Evolutionary conservation across 2,797 vertebrate genomes (phyloP), one percentile per base, ranked within the genome.

Genomic region (Cryptoprocta ferox): DNA sequence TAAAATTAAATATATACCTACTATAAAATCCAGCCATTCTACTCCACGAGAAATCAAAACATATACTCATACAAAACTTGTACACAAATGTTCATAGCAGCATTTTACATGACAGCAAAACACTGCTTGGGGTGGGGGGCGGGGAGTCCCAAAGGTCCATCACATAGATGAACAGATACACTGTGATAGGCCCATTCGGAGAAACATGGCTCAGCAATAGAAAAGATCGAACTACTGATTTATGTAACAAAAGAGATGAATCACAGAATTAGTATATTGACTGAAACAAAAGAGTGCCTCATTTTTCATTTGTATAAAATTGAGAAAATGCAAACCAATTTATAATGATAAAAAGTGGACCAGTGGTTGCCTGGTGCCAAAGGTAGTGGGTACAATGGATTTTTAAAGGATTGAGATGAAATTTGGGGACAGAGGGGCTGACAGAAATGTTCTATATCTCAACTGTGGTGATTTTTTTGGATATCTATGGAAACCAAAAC

Each of bases 71-170:
- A 65, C 19, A n/a, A 80, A 63, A 48, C 1, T 63, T 89, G 24
- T 26, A 14, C 45, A 56, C 1, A 42, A 48, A 65, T 80, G 21
- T 63, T 78, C 6, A 61, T 24, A 37, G 75, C 6, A 90, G 8
- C 9, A 61, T 83, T 94, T 66, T 48, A 68, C 19, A 28, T 59
- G n/a, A 76, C 42, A 50, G 45, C 56, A 5, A 73, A 81, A 65
- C 63, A 48, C n/a, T 4, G 2, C 4, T 9, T 75, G 73, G 9
- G 3, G 0, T 1, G 5, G 0, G 16, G 26, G 1, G 12, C 10
- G 2, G 9, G 14, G 26, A 28, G 5, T 16, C n/a, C 16, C 37
- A 68, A 48, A 56, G 1, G 30, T 81, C n/a, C 56, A 35, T 63
- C 7, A 63, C n/a, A 75, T 14, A 65, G 59, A 24, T 61, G 2